Evolutionary conservation across 2,888 invertebrate genomes (phyloP), one percentile per base, ranked within the genome.

Genomic region (Arge pagana): DNA sequence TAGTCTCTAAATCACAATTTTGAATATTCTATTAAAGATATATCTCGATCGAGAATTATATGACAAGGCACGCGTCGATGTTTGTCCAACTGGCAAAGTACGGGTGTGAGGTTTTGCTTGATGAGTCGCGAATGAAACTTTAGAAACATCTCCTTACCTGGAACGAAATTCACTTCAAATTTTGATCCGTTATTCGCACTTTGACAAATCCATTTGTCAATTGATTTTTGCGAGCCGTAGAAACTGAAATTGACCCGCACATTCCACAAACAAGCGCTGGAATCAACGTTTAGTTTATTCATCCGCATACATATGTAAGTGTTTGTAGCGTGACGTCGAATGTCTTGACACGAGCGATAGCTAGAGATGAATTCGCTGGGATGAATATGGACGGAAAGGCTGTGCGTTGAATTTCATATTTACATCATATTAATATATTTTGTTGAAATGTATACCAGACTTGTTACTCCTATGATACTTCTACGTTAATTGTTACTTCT

Each of bases 31-130:
- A 68, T 64, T 65, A 61, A 66, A 71, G 66, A 68, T 72, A 71
- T 73, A 73, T 73, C 71, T 73, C 71, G 71, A 72, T 71, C 73
- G n/a, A n/a, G n/a, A n/a, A n/a, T n/a, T n/a, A n/a, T n/a, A n/a
- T n/a, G n/a, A n/a, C n/a, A n/a, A n/a, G n/a, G n/a, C n/a, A n/a
- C n/a, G n/a, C n/a, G n/a, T n/a, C n/a, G n/a, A n/a, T n/a, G n/a
- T n/a, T n/a, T n/a, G n/a, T n/a, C n/a, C n/a, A n/a, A n/a, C n/a
- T n/a, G n/a, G n/a, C n/a, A n/a, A n/a, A n/a, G n/a, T n/a, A n/a
- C n/a, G n/a, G n/a, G n/a, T n/a, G n/a, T n/a, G n/a, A n/a, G n/a
- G n/a, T n/a, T n/a, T n/a, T n/a, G n/a, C n/a, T n/a, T n/a, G n/a
- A n/a, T n/a, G n/a, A n/a, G n/a, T n/a, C n/a, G n/a, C n/a, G n/a